Evolutionary conservation across 2,888 invertebrate species (phyloP).

Genomic region (Drosophila crucigera): DNA sequence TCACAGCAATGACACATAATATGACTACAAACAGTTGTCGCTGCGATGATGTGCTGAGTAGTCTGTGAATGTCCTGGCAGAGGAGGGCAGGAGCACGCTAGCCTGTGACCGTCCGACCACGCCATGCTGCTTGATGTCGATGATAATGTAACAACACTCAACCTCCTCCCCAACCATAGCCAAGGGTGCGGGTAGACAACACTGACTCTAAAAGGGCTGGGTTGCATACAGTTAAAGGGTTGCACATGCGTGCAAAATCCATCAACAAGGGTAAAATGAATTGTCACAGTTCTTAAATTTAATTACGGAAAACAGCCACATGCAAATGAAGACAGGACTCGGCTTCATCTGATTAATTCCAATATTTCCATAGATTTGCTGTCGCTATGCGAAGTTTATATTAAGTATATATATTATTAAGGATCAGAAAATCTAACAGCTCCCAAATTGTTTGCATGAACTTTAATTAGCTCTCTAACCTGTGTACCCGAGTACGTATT

Average conservation of each 20-base stretch:
- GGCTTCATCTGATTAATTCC: slow-evolving; percentile 12
- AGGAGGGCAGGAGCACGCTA: slow-evolving; percentile 19
- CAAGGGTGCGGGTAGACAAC: slow-evolving; percentile 1
- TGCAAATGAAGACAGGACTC: slow-evolving; percentile 65
- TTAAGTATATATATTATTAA: background rate
- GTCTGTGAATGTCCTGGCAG: slow-evolving; percentile 56
- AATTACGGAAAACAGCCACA: slow-evolving; percentile 76
- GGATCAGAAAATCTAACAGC: background rate
- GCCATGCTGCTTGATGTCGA: slow-evolving; percentile 54
- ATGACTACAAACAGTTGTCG: slow-evolving; percentile 76
- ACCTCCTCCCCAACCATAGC: slow-evolving; percentile 24
- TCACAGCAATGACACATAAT: slow-evolving; percentile 76
- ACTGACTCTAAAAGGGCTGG: slow-evolving; percentile 20
- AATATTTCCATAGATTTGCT: background rate
- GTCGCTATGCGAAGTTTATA: background rate
- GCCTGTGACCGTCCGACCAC: slow-evolving; percentile 22
- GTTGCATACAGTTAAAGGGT: slow-evolving; percentile 60
- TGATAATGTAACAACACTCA: slow-evolving; percentile 79
- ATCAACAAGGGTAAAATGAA: slow-evolving; percentile 52
- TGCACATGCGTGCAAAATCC: slow-evolving; percentile 57
- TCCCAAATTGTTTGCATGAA: background rate
- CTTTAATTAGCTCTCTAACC: background rate
- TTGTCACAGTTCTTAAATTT: slow-evolving; percentile 82
- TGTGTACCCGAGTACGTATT: slow-evolving; percentile 3
- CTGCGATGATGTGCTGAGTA: slow-evolving; percentile 39